Base-by-base conservation (phyloP, 2,113 vertebrate species). In the Furnarius figulus region DNA sequence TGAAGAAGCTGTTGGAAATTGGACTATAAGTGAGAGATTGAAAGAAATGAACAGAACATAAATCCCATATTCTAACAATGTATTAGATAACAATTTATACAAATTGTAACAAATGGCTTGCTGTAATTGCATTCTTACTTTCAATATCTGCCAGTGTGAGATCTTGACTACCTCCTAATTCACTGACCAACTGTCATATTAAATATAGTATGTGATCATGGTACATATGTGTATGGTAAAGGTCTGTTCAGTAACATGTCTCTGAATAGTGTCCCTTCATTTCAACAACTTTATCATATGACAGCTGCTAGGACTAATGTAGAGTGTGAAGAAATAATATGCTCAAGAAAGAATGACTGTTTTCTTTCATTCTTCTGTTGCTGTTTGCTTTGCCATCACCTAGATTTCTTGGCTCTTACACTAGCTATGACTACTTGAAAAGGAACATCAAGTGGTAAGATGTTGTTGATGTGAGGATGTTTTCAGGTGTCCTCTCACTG, bases 361-460 rank as follows among this genome's bases (percentile, higher is more conserved):
- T 97, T 97, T 98, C 98, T 98, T 98, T 98, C 97, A 56, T 98
- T 98, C 98, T 97, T 97, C 97, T 97, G 8, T 98, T 98, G 97
- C 97, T 90, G 81, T 98, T 98, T 98, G 98, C 98, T 98, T 97
- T 98, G 97, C 98, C 85, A 96, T 97, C 97, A 96, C 97, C 95
- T 98, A 98, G 98, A 98, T 98, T 97, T 98, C 98, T 98, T 97
- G 98, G 98, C 98, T 98, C 97, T 98, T 98, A 98, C 97, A 95
- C 95, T 98, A 98, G 97, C 97, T 98, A 97, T 98, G 98, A 97
- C 98, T 98, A 96, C 98, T 97, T 98, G 98, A 98, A 97, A 98
- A 98, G 98, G 98, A 98, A 33, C 97, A 73, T 97, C 97, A 97
- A 97, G 98, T 98, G 98, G 98, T 98, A 98, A 98, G 98, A 98